Conservation (phyloP, 2,888 invertebrate genomes). For the Clepsis dumicolana region DNA sequence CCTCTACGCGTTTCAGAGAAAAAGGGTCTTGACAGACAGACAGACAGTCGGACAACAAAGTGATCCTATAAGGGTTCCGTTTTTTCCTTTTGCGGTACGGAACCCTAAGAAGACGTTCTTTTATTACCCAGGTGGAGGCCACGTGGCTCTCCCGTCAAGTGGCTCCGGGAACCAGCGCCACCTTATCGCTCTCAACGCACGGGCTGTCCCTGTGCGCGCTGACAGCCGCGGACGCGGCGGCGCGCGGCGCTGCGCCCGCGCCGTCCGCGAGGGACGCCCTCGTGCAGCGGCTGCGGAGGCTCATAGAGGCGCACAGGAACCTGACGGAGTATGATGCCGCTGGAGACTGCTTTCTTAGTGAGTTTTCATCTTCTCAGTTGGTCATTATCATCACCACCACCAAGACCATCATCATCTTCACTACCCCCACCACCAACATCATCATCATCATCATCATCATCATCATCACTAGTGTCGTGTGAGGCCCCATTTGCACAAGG, state of each 20-base stretch:
- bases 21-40: too few relatives aligned
- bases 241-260: slow-evolving; percentile 57
- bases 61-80: too few relatives aligned
- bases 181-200: slow-evolving; percentile 63
- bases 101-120: too few relatives aligned
- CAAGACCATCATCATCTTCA: too few relatives aligned
- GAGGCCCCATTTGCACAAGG: too few relatives aligned
- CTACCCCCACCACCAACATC: too few relatives aligned
- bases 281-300: slow-evolving; percentile 55
- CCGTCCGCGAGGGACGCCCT: slow-evolving; percentile 60
- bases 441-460: too few relatives aligned
- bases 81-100: too few relatives aligned
- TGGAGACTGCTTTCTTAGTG: slow-evolving; percentile 72
- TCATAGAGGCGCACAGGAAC: slow-evolving; percentile 70
- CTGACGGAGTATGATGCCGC: slow-evolving; percentile 73
- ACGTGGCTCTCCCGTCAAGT: slow-evolving; percentile 67
- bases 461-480: too few relatives aligned
- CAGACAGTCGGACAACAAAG: too few relatives aligned
- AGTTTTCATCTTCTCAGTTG: slow-evolving; percentile 49
- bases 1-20: too few relatives aligned
- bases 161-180: slow-evolving; percentile 64
- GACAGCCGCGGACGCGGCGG: slow-evolving; percentile 67
- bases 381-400: too few relatives aligned
- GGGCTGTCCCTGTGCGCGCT: slow-evolving; percentile 77
- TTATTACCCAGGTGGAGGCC: slow-evolving; percentile 67